phyloP scores from a whole-genome alignment of 2,113 vertebrate genomes.

The Cricetomys ansorgei region DNA sequence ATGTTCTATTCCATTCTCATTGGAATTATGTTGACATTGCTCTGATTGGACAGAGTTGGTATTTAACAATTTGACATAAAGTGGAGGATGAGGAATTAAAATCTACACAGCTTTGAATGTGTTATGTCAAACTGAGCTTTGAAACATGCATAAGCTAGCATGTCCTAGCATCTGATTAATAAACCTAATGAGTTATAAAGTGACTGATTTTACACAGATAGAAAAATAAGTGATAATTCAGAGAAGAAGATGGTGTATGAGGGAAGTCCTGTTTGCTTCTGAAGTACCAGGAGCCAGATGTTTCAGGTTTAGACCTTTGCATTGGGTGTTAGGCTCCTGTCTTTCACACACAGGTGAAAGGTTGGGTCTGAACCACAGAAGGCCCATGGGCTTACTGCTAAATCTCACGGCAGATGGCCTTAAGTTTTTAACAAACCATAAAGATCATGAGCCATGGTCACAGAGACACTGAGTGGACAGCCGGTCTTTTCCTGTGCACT shows the following conservation, averaged over 20 bases:
- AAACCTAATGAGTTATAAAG: not conserved
- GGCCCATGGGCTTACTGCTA: not conserved
- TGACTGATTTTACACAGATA: not conserved
- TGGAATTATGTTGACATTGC: not conserved
- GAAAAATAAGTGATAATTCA: not conserved
- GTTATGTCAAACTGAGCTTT: not conserved
- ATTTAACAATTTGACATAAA: not conserved
- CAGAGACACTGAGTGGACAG: not conserved
- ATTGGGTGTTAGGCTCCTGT: not conserved
- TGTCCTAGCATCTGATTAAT: not conserved
- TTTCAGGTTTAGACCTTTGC: not conserved
- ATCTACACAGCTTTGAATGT: not conserved
- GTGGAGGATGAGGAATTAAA: not conserved
- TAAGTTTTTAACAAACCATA: not conserved
- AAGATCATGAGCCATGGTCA: rapidly evolving
- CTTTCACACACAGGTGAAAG: not conserved
- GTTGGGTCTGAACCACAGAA: not conserved
- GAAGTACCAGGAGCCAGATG: not conserved
- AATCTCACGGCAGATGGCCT: rapidly evolving
- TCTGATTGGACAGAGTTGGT: not conserved
- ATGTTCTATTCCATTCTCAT: not conserved
- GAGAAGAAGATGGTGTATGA: not conserved
- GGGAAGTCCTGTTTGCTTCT: not conserved
- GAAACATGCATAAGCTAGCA: not conserved
- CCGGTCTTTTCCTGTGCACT: rapidly evolving